Conservation (phyloP, 2,797 vertebrate species). For the Pteronotus mesoamericanus region DNA sequence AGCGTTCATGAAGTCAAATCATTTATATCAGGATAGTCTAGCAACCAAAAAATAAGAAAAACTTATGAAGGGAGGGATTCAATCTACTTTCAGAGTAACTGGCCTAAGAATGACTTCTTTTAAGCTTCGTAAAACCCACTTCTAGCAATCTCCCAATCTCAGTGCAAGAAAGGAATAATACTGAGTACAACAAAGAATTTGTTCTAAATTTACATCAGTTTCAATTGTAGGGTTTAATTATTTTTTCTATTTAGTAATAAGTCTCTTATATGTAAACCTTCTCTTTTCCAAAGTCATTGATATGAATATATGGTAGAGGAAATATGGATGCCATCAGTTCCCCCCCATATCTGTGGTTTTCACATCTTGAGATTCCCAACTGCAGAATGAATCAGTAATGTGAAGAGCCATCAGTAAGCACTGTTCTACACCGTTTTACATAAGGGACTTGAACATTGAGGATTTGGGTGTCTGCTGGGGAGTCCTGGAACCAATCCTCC, state of each 20-base stretch:
- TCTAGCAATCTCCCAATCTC: not conserved
- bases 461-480: not conserved
- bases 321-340: not conserved
- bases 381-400: not conserved
- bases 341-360: not conserved
- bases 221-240: not conserved
- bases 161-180: slow-evolving; percentile 6
- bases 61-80: not conserved
- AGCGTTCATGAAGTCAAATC: slow-evolving; percentile 44
- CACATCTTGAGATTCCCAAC: not conserved
- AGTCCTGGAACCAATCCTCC: not conserved
- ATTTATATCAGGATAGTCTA: slow-evolving; percentile 35
- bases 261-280: not conserved
- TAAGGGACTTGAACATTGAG: not conserved
- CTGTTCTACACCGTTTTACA: not conserved
- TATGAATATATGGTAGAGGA: not conserved
- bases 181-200: not conserved
- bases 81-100: slow-evolving; percentile 48
- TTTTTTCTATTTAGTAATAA: slow-evolving; percentile 37
- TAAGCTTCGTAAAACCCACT: not conserved
- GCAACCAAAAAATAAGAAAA: not conserved
- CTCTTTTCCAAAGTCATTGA: slow-evolving; percentile 38
- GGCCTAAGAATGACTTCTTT: slow-evolving; percentile 27
- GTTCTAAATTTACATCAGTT: slow-evolving; percentile 30
- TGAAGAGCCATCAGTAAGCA: not conserved